Conservation (phyloP, 2,888 invertebrate species). For the Anagyrus pseudococci region DNA sequence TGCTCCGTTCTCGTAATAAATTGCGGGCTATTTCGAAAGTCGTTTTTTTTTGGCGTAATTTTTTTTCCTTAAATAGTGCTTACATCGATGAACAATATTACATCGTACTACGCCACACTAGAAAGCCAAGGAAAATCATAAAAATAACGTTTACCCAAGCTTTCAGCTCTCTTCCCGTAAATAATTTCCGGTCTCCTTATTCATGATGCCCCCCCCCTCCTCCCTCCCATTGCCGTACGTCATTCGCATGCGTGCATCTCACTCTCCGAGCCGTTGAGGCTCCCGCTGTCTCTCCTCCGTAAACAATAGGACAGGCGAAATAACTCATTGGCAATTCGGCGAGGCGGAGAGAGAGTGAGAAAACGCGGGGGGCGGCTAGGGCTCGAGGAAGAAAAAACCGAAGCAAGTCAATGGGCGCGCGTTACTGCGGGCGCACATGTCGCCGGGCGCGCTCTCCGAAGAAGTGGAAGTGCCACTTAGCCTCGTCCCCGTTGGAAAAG, state of each 20-base stretch:
- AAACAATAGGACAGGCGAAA: not conserved
- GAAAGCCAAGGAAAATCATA: no score
- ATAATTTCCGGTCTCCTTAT: no score
- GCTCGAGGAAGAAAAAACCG: constrained; percentile 28
- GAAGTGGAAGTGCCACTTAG: constrained; percentile 49
- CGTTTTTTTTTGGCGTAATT: no score
- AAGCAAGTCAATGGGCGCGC: constrained; percentile 25
- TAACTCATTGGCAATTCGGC: not conserved
- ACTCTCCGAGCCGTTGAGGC: not conserved
- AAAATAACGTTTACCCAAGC: no score
- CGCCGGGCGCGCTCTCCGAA: constrained; percentile 13
- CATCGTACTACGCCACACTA: no score
- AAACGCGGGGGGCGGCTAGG: constrained; percentile 9
- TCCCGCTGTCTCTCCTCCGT: no score
- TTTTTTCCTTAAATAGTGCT: no score
- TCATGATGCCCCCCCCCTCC: not conserved
- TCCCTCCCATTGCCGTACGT: not conserved
- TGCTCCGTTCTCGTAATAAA: no score
- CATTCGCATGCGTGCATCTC: not conserved
- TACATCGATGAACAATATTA: no score
- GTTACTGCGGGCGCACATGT: not conserved
- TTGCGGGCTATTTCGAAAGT: no score
- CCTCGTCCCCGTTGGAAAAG: constrained; percentile 37
- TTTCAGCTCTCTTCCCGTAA: not conserved
- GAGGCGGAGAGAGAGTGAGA: not conserved